These are phyloP conservation scores for Tringa solitaria DNA, from an alignment of 2,113 vertebrate species.

Conservation along the genomic window DNA sequence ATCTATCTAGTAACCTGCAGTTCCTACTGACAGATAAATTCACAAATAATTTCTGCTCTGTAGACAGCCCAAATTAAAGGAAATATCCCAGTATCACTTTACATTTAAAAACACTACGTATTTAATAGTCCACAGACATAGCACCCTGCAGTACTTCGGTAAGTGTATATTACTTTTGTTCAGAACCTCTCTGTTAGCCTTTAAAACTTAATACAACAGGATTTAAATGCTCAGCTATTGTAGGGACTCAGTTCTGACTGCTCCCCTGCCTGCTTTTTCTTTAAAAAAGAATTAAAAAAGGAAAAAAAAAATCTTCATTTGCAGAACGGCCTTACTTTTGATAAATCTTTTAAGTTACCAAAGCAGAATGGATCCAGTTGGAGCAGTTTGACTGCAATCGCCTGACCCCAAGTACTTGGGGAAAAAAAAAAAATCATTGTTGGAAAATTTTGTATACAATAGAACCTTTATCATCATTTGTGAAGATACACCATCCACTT, in stretches of 20 bases:
- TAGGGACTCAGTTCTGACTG: neutral
- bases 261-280: neutral
- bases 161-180: neutral
- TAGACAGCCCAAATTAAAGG: neutral
- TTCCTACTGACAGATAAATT: conserved; percentile 49
- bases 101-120: neutral
- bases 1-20: neutral
- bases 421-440: neutral
- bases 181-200: neutral
- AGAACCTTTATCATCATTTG: conserved; percentile 59
- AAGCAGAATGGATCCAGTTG: neutral
- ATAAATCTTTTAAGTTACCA: neutral
- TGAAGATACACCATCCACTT: conserved; percentile 53
- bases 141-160: neutral
- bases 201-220: neutral
- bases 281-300: accelerated
- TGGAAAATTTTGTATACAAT: conserved; percentile 60
- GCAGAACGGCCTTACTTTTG: neutral
- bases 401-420: neutral
- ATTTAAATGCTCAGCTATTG: neutral
- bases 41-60: neutral
- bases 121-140: neutral
- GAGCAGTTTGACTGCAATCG: neutral
- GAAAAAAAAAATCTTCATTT: neutral
- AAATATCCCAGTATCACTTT: neutral